Evolutionary conservation across 2,113 vertebrate genomes (phyloP).

Genomic region (Saccopteryx bilineata): DNA sequence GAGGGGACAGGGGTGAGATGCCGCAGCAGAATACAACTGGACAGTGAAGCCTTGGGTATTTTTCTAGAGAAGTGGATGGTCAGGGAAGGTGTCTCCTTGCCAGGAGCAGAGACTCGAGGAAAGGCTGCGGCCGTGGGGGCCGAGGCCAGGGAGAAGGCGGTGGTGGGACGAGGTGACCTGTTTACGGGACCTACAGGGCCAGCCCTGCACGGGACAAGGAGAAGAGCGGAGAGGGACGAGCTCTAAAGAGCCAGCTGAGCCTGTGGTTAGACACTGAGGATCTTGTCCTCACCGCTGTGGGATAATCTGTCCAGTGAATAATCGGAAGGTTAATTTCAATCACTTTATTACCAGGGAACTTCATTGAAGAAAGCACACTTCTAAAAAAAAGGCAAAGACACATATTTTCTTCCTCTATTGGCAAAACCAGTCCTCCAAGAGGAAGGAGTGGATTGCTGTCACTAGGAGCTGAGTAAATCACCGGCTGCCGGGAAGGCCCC

Average conservation of each 20-base stretch:
- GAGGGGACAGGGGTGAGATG: not conserved
- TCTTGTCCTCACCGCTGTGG: not conserved
- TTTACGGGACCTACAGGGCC: rapidly evolving
- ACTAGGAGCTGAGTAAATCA: conserved; percentile 15
- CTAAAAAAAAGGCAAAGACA: conserved; percentile 30
- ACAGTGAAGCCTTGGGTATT: not conserved
- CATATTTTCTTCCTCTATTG: conserved; percentile 61
- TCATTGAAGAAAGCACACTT: not conserved
- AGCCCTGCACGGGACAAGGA: rapidly evolving
- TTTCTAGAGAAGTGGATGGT: not conserved
- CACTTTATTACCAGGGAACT: conserved; percentile 44
- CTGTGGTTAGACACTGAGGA: not conserved
- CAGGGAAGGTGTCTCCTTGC: not conserved
- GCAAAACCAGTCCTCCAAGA: conserved; percentile 25
- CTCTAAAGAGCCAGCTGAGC: not conserved
- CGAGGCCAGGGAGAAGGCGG: not conserved
- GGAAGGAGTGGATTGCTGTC: conserved; percentile 56
- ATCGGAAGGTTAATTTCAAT: conserved; percentile 57
- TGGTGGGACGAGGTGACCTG: rapidly evolving
- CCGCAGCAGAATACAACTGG: not conserved
- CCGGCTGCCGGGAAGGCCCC: not conserved
- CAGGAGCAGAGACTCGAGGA: not conserved
- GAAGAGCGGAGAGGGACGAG: rapidly evolving
- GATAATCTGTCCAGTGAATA: conserved; percentile 4
- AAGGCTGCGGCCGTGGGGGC: rapidly evolving